Evolutionary conservation across 2,888 invertebrate species (phyloP).

Genomic region (Helleia helle): DNA sequence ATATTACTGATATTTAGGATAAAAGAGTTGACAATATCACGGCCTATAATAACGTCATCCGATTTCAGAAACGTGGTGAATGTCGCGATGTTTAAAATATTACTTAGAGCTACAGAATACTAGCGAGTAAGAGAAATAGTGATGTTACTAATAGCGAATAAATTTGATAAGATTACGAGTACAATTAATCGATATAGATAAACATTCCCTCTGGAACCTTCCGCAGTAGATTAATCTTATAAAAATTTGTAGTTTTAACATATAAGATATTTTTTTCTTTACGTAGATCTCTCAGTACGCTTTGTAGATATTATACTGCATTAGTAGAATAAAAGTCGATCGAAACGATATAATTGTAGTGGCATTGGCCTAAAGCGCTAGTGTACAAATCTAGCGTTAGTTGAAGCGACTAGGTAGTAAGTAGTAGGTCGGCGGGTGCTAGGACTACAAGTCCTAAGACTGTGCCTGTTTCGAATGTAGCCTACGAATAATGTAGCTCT

Average conservation of each 20-base stretch:
- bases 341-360: not conserved
- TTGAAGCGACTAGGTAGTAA: not conserved
- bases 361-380: conserved; percentile 6
- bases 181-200: conserved; percentile 29
- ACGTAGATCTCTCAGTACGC: no score
- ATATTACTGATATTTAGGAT: conserved; percentile 16
- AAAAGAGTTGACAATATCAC: conserved; percentile 39
- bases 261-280: no score
- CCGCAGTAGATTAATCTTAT: no score
- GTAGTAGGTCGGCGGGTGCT: not conserved
- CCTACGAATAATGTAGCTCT: no score
- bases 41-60: conserved; percentile 39
- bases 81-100: not conserved
- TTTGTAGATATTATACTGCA: conserved; percentile 18
- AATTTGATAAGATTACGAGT: conserved; percentile 44
- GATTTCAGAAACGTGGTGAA: conserved; percentile 13
- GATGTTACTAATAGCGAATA: conserved; percentile 39
- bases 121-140: no score
- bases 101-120: not conserved
- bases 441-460: conserved; percentile 1
- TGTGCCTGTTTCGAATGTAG: conserved; percentile 3
- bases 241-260: conserved; percentile 8
- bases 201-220: conserved; percentile 19
- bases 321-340: conserved; percentile 12
- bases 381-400: not conserved